Conservation (phyloP, 2,888 invertebrate genomes). For the Therioaphis trifolii region DNA sequence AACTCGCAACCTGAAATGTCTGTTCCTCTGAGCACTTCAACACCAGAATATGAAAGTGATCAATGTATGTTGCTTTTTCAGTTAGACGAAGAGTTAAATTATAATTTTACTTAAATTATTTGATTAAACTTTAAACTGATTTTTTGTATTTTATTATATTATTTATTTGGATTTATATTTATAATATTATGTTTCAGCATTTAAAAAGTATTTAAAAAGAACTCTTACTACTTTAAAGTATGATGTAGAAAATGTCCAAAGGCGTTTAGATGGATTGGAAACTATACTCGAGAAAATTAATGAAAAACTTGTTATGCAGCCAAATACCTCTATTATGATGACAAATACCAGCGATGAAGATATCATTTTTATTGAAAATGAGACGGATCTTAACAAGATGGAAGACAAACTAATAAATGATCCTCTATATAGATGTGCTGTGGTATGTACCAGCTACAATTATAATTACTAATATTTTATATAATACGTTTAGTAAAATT, state of each 20-base stretch:
- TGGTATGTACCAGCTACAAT: constrained; percentile 6
- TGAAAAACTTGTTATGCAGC: neutral
- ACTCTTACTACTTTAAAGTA: neutral
- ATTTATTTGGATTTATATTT: too few relatives aligned
- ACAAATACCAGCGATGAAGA: neutral
- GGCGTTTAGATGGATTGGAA: neutral
- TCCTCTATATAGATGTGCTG: neutral
- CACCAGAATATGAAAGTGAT: neutral
- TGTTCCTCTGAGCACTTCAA: too few relatives aligned
- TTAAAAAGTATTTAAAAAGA: constrained; percentile 4
- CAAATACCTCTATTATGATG: neutral
- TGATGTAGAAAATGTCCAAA: constrained; percentile 8
- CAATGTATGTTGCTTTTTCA: too few relatives aligned
- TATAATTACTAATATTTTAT: neutral
- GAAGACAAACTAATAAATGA: constrained; percentile 12
- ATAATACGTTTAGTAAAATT: neutral
- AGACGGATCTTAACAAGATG: neutral
- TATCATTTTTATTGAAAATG: neutral
- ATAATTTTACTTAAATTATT: too few relatives aligned
- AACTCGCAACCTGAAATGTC: too few relatives aligned
- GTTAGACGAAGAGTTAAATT: too few relatives aligned
- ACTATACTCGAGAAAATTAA: neutral
- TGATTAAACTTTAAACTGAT: too few relatives aligned
- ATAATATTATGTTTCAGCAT: neutral
- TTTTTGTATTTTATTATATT: too few relatives aligned